Percentiles rank a stretch among this genome's conserved stretches.
Evolutionary conservation across 2,888 invertebrate species (phyloP).

Genomic region (Sphaerophoria taeniata): DNA sequence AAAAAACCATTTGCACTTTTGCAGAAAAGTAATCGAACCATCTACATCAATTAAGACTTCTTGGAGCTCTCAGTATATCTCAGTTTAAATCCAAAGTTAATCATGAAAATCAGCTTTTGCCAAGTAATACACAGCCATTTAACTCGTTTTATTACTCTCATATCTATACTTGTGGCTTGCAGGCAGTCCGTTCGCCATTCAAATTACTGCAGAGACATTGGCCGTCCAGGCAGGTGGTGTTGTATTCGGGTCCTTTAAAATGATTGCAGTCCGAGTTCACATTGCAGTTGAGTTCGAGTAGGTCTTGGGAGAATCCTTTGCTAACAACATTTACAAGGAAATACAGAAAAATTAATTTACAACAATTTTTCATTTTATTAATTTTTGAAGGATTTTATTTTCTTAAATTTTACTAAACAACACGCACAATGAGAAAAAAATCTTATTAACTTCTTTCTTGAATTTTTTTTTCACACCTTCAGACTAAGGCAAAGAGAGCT

Average conservation of each 20-base stretch:
- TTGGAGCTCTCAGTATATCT: too few relatives aligned
- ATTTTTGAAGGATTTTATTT: slow-evolving; percentile 39
- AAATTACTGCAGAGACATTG: slow-evolving; percentile 76
- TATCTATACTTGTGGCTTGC: slow-evolving; percentile 78
- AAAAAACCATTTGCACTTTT: too few relatives aligned
- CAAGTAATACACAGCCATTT: too few relatives aligned
- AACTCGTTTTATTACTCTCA: too few relatives aligned
- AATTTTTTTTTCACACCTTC: too few relatives aligned
- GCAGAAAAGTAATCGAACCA: too few relatives aligned
- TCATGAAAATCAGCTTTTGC: too few relatives aligned
- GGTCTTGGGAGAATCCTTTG: slow-evolving; percentile 64
- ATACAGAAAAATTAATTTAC: slow-evolving; percentile 56
- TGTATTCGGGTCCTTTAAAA: slow-evolving; percentile 74
- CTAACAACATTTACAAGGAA: slow-evolving; percentile 31
- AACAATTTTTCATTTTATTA: slow-evolving; percentile 59
- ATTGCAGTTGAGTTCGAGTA: slow-evolving; percentile 78
- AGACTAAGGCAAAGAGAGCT: too few relatives aligned
- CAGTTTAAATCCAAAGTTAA: too few relatives aligned
- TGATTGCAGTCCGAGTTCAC: slow-evolving; percentile 76
- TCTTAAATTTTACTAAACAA: slow-evolving; percentile 12
- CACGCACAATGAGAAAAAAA: slow-evolving; percentile 31
- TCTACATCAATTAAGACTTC: too few relatives aligned
- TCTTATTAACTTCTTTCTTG: too few relatives aligned
- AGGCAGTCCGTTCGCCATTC: slow-evolving; percentile 73
- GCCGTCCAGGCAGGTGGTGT: slow-evolving; percentile 75